Conservation (phyloP, 2,113 vertebrate species). For the Dipodomys spectabilis region DNA sequence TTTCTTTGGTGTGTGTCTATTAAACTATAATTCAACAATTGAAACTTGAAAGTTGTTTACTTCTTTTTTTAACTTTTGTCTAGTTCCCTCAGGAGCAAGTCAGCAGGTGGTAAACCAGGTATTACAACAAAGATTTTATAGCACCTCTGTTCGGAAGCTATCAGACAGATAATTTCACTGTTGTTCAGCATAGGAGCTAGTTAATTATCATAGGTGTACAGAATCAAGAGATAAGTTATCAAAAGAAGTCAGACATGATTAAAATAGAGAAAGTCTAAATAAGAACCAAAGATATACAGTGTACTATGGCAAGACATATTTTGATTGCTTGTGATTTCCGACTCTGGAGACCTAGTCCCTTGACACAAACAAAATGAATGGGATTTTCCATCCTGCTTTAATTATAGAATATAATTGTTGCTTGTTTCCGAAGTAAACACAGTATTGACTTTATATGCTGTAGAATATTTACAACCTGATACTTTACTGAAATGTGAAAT, state of each 20-base stretch:
- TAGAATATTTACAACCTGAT: slow-evolving; percentile 28
- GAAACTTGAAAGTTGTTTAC: not conserved
- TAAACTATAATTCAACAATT: slow-evolving; percentile 26
- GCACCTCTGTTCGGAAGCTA: not conserved
- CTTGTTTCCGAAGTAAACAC: slow-evolving; percentile 32
- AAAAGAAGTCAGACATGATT: not conserved
- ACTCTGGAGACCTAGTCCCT: slow-evolving; percentile 51
- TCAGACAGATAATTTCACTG: not conserved
- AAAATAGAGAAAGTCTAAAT: not conserved
- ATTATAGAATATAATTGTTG: slow-evolving; percentile 35
- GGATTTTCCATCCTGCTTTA: slow-evolving; percentile 72
- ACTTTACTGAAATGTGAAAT: not conserved
- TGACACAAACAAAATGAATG: slow-evolving; percentile 3
- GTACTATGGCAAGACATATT: not conserved
- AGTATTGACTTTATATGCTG: not conserved
- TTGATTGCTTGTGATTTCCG: not conserved
- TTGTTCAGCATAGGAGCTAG: not conserved
- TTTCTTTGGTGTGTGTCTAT: not conserved
- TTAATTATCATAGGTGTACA: not conserved
- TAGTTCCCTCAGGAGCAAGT: not conserved
- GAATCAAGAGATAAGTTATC: slow-evolving; percentile 40
- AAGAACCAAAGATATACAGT: not conserved
- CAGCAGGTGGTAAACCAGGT: not conserved
- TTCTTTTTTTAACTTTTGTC: not conserved
- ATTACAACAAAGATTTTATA: not conserved